Evolutionary conservation across 2,888 invertebrate genomes (phyloP).

Genomic region (Lacanobia oleracea): DNA sequence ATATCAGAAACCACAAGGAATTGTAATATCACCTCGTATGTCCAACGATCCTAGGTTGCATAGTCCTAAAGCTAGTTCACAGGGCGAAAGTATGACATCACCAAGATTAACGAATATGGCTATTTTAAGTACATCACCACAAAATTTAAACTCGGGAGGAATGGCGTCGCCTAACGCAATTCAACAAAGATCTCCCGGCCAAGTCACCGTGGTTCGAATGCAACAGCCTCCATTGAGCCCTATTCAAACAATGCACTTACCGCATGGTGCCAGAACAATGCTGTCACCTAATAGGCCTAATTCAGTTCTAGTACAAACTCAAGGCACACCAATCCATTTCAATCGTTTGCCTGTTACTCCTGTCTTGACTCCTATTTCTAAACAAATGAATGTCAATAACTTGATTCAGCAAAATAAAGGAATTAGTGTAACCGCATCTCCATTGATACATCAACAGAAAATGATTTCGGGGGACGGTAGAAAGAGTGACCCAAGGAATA

Average conservation of each 20-base stretch:
- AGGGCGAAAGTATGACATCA: conserved; percentile 81
- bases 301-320: conserved; percentile 87
- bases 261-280: conserved; percentile 83
- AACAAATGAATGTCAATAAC: conserved; percentile 89
- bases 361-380: conserved; percentile 90
- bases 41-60: conserved; percentile 82
- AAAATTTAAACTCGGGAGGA: conserved; percentile 80
- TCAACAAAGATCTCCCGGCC: conserved; percentile 85
- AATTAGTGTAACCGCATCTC: conserved; percentile 72
- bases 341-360: conserved; percentile 91
- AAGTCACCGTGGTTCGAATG: conserved; percentile 89
- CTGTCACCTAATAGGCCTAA: conserved; percentile 86
- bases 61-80: conserved; percentile 84
- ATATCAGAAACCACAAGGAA: conserved; percentile 87
- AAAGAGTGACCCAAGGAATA: conserved; percentile 77
- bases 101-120: conserved; percentile 85
- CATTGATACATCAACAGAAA: conserved; percentile 83
- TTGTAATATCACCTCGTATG: conserved; percentile 85
- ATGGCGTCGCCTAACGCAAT: conserved; percentile 83
- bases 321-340: conserved; percentile 85
- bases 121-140: conserved; percentile 82
- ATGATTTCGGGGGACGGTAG: conserved; percentile 78
- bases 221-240: conserved; percentile 88
- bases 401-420: conserved; percentile 83
- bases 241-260: conserved; percentile 85